Evolutionary conservation across 53 echinoderm and acorn worm genomes (phyloP).

Genomic region (Apostichopus leukothele): DNA sequence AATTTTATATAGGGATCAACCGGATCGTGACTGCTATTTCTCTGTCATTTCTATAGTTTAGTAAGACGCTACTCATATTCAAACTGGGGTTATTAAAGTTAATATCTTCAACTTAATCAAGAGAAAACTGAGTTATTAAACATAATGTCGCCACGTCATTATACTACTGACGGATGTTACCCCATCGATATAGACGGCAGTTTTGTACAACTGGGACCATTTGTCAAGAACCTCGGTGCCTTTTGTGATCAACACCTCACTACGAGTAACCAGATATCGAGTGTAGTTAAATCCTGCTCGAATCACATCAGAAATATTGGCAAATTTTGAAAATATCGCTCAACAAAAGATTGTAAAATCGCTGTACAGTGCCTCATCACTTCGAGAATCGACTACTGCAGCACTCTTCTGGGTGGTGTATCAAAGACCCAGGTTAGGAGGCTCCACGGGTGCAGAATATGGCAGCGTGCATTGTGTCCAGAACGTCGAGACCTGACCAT

Average conservation of each 20-base stretch:
- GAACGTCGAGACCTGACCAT: background rate
- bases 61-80: no score
- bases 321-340: no score
- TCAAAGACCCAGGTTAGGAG: background rate
- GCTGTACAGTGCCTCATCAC: slow-evolving; percentile 1
- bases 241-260: slow-evolving; percentile 2
- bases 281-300: no score
- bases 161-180: background rate
- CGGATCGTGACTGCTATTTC: no score
- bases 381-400: slow-evolving; percentile 9
- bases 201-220: background rate
- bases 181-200: background rate
- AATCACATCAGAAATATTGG: no score
- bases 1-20: no score
- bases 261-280: no score
- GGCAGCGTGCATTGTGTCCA: slow-evolving; percentile 1
- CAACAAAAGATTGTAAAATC: background rate
- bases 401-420: background rate
- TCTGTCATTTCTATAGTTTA: no score
- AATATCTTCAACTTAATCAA: background rate
- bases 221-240: slow-evolving; percentile 13
- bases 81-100: no score
- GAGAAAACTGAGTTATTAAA: slow-evolving; percentile 8
- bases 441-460: background rate
- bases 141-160: slow-evolving; percentile 23